phyloP scores from a whole-genome alignment of 1,140 invertebrate species.

The Megalopta genalis region DNA sequence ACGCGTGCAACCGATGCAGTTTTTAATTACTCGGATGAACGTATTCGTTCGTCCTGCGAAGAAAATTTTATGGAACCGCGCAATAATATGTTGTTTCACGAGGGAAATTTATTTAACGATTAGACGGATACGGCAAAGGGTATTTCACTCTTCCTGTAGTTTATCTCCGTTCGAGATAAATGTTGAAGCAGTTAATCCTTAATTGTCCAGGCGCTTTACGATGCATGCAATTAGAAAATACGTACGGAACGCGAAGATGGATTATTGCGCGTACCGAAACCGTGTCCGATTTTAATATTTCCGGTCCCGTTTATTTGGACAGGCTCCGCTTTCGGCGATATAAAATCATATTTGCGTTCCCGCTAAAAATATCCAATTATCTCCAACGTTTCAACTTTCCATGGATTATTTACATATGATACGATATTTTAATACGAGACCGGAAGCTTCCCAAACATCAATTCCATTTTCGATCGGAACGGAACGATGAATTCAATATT shows the following conservation, averaged over 20 bases:
- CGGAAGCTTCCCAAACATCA: slow-evolving; percentile 6
- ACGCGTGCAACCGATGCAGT: too few species aligned
- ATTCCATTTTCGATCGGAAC: neutral
- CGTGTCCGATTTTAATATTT: slow-evolving; percentile 4
- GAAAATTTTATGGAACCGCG: too few species aligned
- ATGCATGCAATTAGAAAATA: too few species aligned
- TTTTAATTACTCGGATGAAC: too few species aligned
- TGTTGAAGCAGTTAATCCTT: too few species aligned
- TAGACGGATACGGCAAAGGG: too few species aligned
- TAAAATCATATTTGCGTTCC: slow-evolving; percentile 26
- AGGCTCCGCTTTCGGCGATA: slow-evolving; percentile 27
- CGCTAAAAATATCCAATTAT: slow-evolving; percentile 35
- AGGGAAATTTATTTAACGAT: neutral
- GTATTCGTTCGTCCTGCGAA: too few species aligned
- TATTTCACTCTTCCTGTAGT: too few species aligned
- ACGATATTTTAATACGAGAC: slow-evolving; percentile 19
- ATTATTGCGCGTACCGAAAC: neutral
- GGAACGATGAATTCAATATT: too few species aligned
- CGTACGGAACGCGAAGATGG: neutral
- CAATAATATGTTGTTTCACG: too few species aligned
- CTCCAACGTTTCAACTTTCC: slow-evolving; percentile 14
- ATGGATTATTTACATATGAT: slow-evolving; percentile 31
- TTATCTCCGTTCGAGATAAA: too few species aligned
- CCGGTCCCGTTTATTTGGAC: slow-evolving; percentile 12
- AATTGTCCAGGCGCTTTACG: too few species aligned